Evolutionary conservation across 2,113 vertebrate genomes (phyloP), one percentile per base, ranked within the genome.

Genomic region (Delphinus delphis): DNA sequence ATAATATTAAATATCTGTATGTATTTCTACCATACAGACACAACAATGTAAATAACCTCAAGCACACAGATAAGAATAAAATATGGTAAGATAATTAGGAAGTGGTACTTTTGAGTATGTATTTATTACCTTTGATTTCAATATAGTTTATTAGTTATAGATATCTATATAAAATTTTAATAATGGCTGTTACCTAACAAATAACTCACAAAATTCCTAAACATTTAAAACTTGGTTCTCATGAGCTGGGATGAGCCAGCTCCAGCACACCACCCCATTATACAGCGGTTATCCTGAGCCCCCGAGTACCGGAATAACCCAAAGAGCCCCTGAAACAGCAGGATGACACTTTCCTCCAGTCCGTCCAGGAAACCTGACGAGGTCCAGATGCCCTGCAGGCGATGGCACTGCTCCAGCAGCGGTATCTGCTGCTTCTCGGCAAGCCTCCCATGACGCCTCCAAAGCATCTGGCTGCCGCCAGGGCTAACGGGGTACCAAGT

Each of bases 121-220:
- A 33, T 53, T 86, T 62, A 73, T 67, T 83, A 50, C 65, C 36
- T 94, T 88, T 88, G 81, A 74, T 83, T 94, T 77, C 84, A 94
- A 87, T 79, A 70, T 26, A 25, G 5, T 25, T 67, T 47, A 76
- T 60, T 85, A 95, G 55, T 81, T 88, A 81, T 23, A 81, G 60
- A 68, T 82, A 74, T 47, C 60, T 81, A 81, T 76, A 82, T 90
- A 88, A 85, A 93, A 73, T 90, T 97, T 95, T 82, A 93, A 93
- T 44, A 47, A 81, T 33, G 33, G 65, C 18, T 67, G 36, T 92
- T 97, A 76, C 82, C 96, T 76, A 95, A 83, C 33, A 92, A 81
- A 47, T 86, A 92, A 74, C 26, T 94, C 88, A 58, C 5, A 73
- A 92, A 82, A 76, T 71, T 88, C 26, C 85, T 44, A 63, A 90